Conservation (phyloP, 2,888 invertebrate species). For the Napeogenes sylphis region DNA sequence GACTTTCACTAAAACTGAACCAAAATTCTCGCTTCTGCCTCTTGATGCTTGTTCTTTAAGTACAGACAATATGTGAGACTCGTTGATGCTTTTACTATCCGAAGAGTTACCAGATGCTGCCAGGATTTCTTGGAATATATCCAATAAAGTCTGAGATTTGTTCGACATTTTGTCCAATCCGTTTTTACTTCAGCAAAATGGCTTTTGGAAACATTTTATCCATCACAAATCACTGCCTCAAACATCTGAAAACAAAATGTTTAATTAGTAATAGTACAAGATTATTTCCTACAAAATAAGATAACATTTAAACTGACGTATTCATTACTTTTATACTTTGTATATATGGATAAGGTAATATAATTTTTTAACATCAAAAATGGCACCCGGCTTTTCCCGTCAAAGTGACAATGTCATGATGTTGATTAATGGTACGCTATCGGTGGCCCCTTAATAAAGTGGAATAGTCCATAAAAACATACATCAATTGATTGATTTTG, state of each 20-base stretch:
- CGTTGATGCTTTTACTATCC: slow-evolving; percentile 51
- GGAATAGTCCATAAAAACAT: slow-evolving; percentile 22
- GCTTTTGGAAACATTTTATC: slow-evolving; percentile 10
- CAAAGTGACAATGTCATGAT: too few species aligned
- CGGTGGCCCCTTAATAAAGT: slow-evolving; percentile 14
- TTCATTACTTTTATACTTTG: too few species aligned
- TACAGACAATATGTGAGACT: slow-evolving; percentile 59
- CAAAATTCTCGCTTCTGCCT: slow-evolving; percentile 51
- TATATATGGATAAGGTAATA: too few species aligned
- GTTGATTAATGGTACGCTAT: slow-evolving; percentile 5
- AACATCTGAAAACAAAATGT: slow-evolving; percentile 19
- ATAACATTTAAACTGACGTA: too few species aligned
- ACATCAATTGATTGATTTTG: slow-evolving; percentile 21
- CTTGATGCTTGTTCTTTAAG: slow-evolving; percentile 57
- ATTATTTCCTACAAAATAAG: too few species aligned
- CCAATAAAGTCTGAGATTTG: slow-evolving; percentile 59
- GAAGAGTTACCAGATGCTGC: slow-evolving; percentile 66
- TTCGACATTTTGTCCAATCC: slow-evolving; percentile 54
- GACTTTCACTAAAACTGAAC: slow-evolving; percentile 56
- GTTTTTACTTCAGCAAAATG: slow-evolving; percentile 1
- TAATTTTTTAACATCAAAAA: too few species aligned
- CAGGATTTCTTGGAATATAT: slow-evolving; percentile 68
- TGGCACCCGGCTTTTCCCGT: too few species aligned
- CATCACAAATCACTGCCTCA: slow-evolving; percentile 12
- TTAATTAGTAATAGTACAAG: neutral